Base-by-base conservation (phyloP, 2,888 invertebrate genomes). In the Oxycera nigricornis region DNA sequence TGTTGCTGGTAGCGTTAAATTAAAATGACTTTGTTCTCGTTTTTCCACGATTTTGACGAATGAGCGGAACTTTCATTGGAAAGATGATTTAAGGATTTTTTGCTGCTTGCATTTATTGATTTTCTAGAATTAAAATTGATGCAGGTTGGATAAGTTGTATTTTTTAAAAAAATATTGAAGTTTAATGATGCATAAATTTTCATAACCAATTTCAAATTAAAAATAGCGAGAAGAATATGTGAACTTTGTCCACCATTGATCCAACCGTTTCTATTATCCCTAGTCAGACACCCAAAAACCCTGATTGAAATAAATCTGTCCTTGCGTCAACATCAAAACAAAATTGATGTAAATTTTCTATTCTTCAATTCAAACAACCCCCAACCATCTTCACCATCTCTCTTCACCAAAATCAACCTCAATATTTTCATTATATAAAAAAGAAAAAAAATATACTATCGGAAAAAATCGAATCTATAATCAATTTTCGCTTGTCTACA, bases 11-110 rank as follows among this genome's bases (percentile, higher is more conserved):
- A n/a, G n/a, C n/a, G n/a, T 22, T 65, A 2, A 62, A 17, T 65
- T 31, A 61, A 61, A 65, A n/a, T n/a, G n/a, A n/a, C n/a, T n/a
- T 65, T 39, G 24, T 39, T n/a, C 41, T 65, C 24, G 1, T 30
- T 31, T 22, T 55, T 55, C 3, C n/a, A 3, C 50, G 50, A 35
- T 7, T 35, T 11, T 35, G 35, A 11, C n/a, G n/a, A n/a, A n/a
- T n/a, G n/a, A n/a, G n/a, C n/a, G n/a, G n/a, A n/a, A n/a, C n/a
- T n/a, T n/a, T n/a, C n/a, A n/a, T n/a, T n/a, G n/a, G n/a, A n/a
- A n/a, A n/a, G n/a, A n/a, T n/a, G n/a, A n/a, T n/a, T n/a, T n/a
- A n/a, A n/a, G n/a, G n/a, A n/a, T n/a, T n/a, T n/a, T n/a, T n/a
- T n/a, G n/a, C n/a, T n/a, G n/a, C n/a, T n/a, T n/a, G 35, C 35